These are phyloP conservation scores for Steinernema feltiae DNA, from an alignment of 1,140 invertebrate species.

Conservation along the genomic window DNA sequence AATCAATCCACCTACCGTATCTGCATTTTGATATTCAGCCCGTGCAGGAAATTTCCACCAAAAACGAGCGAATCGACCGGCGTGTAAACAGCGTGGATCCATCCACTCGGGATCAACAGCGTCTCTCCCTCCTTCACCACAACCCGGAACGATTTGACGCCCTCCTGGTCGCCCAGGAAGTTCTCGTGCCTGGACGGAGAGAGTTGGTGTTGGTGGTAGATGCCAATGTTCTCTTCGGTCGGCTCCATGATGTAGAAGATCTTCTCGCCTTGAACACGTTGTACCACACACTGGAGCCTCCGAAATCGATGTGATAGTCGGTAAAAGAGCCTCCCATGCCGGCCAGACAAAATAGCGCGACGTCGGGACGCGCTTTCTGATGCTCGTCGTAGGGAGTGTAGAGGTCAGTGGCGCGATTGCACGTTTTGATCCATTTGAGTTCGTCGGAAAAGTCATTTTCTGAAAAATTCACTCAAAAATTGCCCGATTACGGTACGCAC, in stretches of 20 bases:
- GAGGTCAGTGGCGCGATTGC: not conserved
- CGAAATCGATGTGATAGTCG: constrained; percentile 91
- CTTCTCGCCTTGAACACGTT: constrained; percentile 72
- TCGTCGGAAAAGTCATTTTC: not conserved
- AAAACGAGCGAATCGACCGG: constrained; percentile 82
- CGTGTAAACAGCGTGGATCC: constrained; percentile 90
- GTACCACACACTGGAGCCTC: constrained; percentile 91
- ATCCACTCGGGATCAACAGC: constrained; percentile 81
- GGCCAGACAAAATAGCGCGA: constrained; percentile 86
- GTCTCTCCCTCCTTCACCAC: constrained; percentile 74
- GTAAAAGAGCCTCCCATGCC: constrained; percentile 79
- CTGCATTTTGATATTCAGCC: constrained; percentile 77
- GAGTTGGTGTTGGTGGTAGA: constrained; percentile 60
- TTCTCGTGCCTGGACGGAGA: constrained; percentile 59
- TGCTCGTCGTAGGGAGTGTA: constrained; percentile 25
- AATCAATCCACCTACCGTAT: constrained; percentile 66
- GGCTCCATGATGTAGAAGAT: constrained; percentile 62
- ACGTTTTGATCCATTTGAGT: not conserved
- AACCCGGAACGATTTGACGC: constrained; percentile 58
- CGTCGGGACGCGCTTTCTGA: constrained; percentile 64
- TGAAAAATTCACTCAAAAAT: too few species aligned
- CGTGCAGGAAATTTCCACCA: constrained; percentile 83
- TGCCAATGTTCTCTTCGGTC: constrained; percentile 58
- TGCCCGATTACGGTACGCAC: too few species aligned
- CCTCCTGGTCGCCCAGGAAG: constrained; percentile 60